These are phyloP conservation scores for Lepas anatifera DNA, from an alignment of 2,888 invertebrate genomes.

Conservation along the genomic window DNA sequence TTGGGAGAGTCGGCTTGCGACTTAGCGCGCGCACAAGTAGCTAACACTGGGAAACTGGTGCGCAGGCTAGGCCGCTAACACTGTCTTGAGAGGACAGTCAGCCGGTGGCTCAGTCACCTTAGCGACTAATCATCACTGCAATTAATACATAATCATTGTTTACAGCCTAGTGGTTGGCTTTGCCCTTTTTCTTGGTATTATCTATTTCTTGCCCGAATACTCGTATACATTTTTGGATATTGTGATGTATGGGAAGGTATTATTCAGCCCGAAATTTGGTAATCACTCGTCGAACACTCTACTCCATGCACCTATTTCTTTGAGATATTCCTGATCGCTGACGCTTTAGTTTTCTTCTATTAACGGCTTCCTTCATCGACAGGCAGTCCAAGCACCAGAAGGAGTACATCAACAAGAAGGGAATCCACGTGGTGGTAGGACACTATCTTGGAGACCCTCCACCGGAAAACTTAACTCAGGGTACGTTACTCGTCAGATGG, in stretches of 20 bases:
- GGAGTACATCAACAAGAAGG: constrained; percentile 56
- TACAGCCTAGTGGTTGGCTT: too few species aligned
- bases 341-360: too few species aligned
- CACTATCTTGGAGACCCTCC: constrained; percentile 70
- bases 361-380: neutral
- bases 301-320: too few species aligned
- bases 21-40: too few species aligned
- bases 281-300: neutral
- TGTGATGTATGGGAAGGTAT: neutral
- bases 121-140: too few species aligned
- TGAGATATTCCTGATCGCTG: neutral
- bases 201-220: constrained; percentile 17
- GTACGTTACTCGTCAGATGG: constrained; percentile 35
- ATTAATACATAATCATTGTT: too few species aligned
- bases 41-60: too few species aligned
- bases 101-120: too few species aligned
- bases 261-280: neutral
- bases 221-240: too few species aligned
- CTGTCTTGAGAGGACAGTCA: too few species aligned
- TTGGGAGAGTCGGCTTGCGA: neutral
- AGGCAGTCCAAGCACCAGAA: constrained; percentile 37
- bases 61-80: too few species aligned
- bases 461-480: constrained; percentile 55
- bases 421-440: constrained; percentile 74
- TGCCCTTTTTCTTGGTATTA: too few species aligned